These are phyloP conservation scores for Ecliptopera silaceata DNA, from an alignment of 2,888 invertebrate species.

Conservation along the genomic window DNA sequence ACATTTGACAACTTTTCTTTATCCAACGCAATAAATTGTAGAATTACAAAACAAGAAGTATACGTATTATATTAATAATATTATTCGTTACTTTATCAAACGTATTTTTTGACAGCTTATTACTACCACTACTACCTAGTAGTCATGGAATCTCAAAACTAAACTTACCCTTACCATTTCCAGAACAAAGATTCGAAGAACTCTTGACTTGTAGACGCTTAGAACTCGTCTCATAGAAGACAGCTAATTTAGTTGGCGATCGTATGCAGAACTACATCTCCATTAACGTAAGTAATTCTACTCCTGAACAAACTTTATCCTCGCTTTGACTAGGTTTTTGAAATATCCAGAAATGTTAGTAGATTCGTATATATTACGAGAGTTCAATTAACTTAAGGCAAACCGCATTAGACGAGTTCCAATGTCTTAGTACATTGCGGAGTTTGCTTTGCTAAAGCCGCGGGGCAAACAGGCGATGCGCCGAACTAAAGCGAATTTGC, in stretches of 20 bases:
- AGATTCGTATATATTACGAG: slow-evolving; percentile 42
- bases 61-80: too few species aligned
- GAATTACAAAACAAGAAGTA: too few species aligned
- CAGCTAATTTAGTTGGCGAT: slow-evolving; percentile 26
- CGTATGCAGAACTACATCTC: slow-evolving; percentile 12
- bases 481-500: slow-evolving; percentile 65
- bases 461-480: slow-evolving; percentile 61
- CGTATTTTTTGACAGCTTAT: not conserved
- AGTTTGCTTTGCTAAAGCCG: slow-evolving; percentile 62
- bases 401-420: slow-evolving; percentile 51
- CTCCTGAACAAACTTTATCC: slow-evolving; percentile 11
- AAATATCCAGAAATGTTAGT: slow-evolving; percentile 34
- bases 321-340: slow-evolving; percentile 10
- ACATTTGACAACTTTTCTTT: too few species aligned
- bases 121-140: too few species aligned
- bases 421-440: slow-evolving; percentile 59
- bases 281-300: slow-evolving; percentile 9
- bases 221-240: slow-evolving; percentile 6
- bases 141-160: not conserved
- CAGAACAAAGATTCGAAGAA: slow-evolving; percentile 1
- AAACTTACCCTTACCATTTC: not conserved
- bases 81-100: too few species aligned
- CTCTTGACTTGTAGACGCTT: slow-evolving; percentile 12
- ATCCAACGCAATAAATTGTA: too few species aligned
- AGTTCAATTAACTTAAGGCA: slow-evolving; percentile 56